phyloP scores from a whole-genome alignment of 2,888 invertebrate genomes.

The Mythimna ferrago region DNA sequence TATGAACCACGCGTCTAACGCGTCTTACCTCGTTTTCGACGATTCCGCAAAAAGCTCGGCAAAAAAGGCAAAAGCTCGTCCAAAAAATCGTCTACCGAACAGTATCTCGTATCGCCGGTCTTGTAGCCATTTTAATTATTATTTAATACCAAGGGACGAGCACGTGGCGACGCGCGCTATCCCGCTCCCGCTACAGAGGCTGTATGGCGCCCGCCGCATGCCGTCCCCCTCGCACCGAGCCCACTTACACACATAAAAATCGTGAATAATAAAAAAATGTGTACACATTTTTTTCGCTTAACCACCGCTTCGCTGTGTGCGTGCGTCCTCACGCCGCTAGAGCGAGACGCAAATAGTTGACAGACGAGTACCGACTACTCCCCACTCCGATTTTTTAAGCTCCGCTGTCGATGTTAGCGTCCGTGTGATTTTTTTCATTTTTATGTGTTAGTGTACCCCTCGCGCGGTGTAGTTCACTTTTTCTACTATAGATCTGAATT shows the following conservation, averaged over 20 bases:
- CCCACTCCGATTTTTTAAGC: slow-evolving; percentile 91
- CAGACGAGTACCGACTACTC: slow-evolving; percentile 75
- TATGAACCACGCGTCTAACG: slow-evolving; percentile 68
- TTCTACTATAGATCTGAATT: slow-evolving; percentile 91
- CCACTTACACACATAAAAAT: slow-evolving; percentile 91
- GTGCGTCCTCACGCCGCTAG: slow-evolving; percentile 86
- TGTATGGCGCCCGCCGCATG: slow-evolving; percentile 69
- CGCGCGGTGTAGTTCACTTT: slow-evolving; percentile 91
- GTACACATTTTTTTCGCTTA: slow-evolving; percentile 91
- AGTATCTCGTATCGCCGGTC: slow-evolving; percentile 88
- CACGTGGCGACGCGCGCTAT: slow-evolving; percentile 87
- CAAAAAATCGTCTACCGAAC: slow-evolving; percentile 90
- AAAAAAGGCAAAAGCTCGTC: slow-evolving; percentile 88
- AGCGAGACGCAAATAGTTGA: slow-evolving; percentile 78
- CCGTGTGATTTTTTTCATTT: slow-evolving; percentile 90
- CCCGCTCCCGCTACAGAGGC: slow-evolving; percentile 72
- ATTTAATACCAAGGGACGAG: slow-evolving; percentile 90
- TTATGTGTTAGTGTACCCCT: slow-evolving; percentile 91
- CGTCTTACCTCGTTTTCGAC: slow-evolving; percentile 81
- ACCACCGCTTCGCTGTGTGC: slow-evolving; percentile 85
- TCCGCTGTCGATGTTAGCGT: slow-evolving; percentile 86
- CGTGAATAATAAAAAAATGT: slow-evolving; percentile 91
- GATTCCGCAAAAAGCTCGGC: slow-evolving; percentile 86
- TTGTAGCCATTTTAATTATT: slow-evolving; percentile 91
- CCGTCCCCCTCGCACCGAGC: slow-evolving; percentile 83